Conservation (phyloP, 1,140 invertebrate species). For the Armadillidium nasatum region DNA sequence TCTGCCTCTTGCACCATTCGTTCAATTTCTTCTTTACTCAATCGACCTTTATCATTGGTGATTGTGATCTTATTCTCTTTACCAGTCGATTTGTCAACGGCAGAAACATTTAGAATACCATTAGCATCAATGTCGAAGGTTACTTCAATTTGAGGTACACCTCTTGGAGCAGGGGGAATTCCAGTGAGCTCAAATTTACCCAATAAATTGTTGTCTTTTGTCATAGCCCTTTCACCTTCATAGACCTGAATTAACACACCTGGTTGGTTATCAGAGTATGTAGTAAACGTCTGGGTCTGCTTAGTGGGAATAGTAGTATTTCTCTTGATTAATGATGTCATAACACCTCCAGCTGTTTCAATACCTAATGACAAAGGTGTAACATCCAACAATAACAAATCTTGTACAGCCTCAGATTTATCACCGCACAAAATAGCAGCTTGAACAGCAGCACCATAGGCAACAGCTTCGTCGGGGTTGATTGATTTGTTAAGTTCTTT, state of each 20-base stretch:
- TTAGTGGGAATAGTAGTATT: constrained; percentile 96
- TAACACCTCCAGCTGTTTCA: constrained; percentile 93
- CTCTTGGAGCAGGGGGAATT: constrained; percentile 92
- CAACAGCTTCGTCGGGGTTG: too few relatives aligned
- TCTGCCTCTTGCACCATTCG: constrained; percentile 96
- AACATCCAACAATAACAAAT: constrained; percentile 86
- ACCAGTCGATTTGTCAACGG: constrained; percentile 95
- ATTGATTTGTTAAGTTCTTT: too few relatives aligned
- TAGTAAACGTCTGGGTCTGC: constrained; percentile 93
- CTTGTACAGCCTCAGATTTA: too few relatives aligned
- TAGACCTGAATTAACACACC: constrained; percentile 78
- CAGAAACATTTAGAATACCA: constrained; percentile 94
- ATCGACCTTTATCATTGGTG: constrained; percentile 94
- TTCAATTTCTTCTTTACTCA: constrained; percentile 95
- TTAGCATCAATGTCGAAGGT: too few relatives aligned
- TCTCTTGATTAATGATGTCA: constrained; percentile 90
- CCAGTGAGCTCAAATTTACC: too few relatives aligned
- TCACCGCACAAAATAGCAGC: too few relatives aligned
- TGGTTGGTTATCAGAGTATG: constrained; percentile 94
- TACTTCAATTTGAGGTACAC: constrained; percentile 98
- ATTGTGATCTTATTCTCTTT: constrained; percentile 98
- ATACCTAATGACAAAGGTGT: constrained; percentile 92
- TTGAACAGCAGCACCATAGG: too few relatives aligned
- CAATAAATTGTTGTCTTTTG: constrained; percentile 95
- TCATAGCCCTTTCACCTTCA: constrained; percentile 98